Evolutionary conservation across 2,113 vertebrate genomes (phyloP), one percentile per base, ranked within the genome.

Genomic region (Xiphias gladius): DNA sequence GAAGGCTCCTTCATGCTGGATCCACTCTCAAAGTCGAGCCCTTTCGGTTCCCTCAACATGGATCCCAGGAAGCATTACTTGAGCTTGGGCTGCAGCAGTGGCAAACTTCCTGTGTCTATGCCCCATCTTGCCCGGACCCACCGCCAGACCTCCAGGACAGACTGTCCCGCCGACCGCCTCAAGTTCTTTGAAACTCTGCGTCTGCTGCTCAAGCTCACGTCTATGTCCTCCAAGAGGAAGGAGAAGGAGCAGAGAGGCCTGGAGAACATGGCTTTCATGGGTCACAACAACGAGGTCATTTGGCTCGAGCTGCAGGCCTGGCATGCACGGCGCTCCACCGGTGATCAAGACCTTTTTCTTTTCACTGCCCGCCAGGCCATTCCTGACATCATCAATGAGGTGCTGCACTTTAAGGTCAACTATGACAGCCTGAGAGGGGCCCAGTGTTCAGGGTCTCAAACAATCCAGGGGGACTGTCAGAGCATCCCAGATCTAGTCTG

Each of bases 171-270:
- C 2, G 99, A 99, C 87, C 97, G 99, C 37, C 93, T 99, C 67
- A 99, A 99, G 91, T 99, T 99, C 90, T 99, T 99, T 89, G 99
- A 99, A 95, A 99, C 99, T 20, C 90, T 99, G 61, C 96, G 98
- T 70, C 96, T 99, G 92, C 94, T 99, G 85, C 96, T 99, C 81
- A 99, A 99, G 93, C 97, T 99, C 91, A 99, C 98, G 64, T 99
- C 98, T 92, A 98, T 99, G 94, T 99, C 98, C 1, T 99, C 98
- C 4, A 99, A 99, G 94, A 99, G 97, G 95, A 99, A 99, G 94
- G 99, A 99, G 94, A 97, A 97, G 90, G 98, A 99, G 89, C 99
- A 99, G 89, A 96, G 97, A 39, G 97, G 97, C 43, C 96, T 97
- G 78, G 98, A 99, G 84, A 98, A 95, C 91, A 97, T 96, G 0